phyloP scores from a whole-genome alignment of 2,113 vertebrate species.

The Odobenus rosmarus region DNA sequence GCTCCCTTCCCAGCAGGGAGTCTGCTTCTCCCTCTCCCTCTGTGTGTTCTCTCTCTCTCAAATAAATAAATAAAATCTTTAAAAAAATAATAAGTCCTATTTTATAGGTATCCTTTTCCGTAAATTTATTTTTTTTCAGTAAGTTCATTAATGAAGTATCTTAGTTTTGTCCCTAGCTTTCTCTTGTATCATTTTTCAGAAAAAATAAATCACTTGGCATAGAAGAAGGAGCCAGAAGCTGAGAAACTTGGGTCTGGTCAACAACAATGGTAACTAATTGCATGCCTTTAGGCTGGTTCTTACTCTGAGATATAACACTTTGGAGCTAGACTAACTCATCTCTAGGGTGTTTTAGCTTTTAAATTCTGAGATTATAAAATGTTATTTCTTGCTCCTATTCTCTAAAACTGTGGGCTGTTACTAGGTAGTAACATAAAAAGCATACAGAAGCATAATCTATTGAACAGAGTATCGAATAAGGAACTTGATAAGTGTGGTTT shows the following conservation, averaged over 20 bases:
- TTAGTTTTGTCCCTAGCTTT: constrained; percentile 1
- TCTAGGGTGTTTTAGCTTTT: background rate
- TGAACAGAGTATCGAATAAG: background rate
- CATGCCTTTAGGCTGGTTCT: background rate
- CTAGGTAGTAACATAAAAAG: background rate
- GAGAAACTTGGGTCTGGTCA: background rate
- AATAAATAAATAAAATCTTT: no score
- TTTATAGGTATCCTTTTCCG: background rate
- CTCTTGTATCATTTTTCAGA: background rate
- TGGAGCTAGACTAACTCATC: background rate
- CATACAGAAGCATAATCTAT: background rate
- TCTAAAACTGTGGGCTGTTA: background rate
- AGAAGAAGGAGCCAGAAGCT: background rate
- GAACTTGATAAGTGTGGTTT: background rate
- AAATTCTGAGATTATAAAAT: constrained; percentile 8
- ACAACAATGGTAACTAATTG: background rate
- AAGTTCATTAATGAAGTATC: background rate
- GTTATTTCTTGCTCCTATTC: background rate
- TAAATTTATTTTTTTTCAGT: background rate
- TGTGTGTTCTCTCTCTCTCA: no score
- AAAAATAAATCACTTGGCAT: background rate
- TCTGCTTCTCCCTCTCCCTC: no score
- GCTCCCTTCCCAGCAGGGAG: no score
- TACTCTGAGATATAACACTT: background rate
- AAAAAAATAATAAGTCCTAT: background rate